Evolutionary conservation across 2,888 invertebrate genomes (phyloP).

Genomic region (Dinocampus coccinellae): DNA sequence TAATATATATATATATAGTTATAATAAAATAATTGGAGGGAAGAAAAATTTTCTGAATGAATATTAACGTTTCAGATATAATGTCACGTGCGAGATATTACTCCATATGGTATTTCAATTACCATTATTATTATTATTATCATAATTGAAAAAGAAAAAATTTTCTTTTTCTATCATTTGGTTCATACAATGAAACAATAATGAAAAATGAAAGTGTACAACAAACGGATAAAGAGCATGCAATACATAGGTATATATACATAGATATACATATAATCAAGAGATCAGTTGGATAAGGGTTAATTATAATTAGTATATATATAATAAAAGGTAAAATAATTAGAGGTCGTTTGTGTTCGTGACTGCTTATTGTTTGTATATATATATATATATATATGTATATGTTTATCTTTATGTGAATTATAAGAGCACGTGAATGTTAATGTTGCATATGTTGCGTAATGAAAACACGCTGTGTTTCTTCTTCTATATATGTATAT

Average conservation of each 20-base stretch:
- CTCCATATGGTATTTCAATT: not conserved
- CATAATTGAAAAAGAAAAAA: too few species aligned
- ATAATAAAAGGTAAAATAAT: constrained; percentile 8
- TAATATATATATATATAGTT: not conserved
- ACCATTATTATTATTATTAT: not conserved
- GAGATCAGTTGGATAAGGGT: constrained; percentile 12
- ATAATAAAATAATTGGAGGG: not conserved
- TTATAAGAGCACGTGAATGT: too few species aligned
- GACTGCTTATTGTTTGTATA: not conserved
- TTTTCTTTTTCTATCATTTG: not conserved
- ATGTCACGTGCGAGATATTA: not conserved
- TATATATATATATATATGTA: not conserved
- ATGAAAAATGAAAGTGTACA: not conserved
- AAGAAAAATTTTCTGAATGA: not conserved
- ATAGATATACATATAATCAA: not conserved
- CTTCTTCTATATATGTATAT: not conserved
- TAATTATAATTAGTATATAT: constrained; percentile 14
- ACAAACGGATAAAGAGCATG: not conserved
- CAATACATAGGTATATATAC: not conserved
- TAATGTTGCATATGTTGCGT: constrained; percentile 12
- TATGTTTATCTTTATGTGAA: not conserved
- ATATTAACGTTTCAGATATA: not conserved
- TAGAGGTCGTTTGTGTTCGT: constrained; percentile 6
- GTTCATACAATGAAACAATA: not conserved
- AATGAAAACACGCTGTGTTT: constrained; percentile 15